These are phyloP conservation scores for Neofelis nebulosa DNA, from an alignment of 2,113 vertebrate species.

Conservation along the genomic window DNA sequence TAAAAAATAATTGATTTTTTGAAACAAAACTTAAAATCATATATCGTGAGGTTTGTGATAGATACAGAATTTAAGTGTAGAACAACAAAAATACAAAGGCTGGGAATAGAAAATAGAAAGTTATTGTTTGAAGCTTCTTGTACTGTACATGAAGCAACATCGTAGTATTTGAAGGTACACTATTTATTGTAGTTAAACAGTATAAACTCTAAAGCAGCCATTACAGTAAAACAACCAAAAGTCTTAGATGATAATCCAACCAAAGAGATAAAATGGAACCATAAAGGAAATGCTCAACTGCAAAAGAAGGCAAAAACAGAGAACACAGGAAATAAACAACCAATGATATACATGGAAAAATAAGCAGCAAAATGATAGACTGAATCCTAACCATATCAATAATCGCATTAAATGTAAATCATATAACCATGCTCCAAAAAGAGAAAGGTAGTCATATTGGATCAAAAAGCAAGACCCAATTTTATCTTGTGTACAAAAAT, in stretches of 20 bases:
- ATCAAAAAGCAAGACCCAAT: not conserved
- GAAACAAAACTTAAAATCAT: not conserved
- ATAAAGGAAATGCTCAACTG: not conserved
- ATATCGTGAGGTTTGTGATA: not conserved
- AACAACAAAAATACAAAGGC: not conserved
- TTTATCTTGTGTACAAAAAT: not conserved
- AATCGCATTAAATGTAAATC: not conserved
- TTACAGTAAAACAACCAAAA: not conserved
- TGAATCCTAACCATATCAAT: not conserved
- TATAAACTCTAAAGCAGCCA: not conserved
- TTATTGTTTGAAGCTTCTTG: not conserved
- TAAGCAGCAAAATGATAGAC: not conserved
- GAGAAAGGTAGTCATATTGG: not conserved
- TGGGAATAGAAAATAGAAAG: not conserved
- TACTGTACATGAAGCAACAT: not conserved
- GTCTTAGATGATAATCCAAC: not conserved
- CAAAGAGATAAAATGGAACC: not conserved
- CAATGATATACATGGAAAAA: not conserved
- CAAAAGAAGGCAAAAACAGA: not conserved
- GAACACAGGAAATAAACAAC: not conserved
- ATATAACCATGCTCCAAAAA: not conserved
- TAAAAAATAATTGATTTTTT: not conserved
- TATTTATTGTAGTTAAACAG: not conserved
- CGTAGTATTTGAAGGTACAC: not conserved
- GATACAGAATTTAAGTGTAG: not conserved